Base-by-base conservation (phyloP, 2,797 vertebrate genomes). In the Xenops minutus region DNA sequence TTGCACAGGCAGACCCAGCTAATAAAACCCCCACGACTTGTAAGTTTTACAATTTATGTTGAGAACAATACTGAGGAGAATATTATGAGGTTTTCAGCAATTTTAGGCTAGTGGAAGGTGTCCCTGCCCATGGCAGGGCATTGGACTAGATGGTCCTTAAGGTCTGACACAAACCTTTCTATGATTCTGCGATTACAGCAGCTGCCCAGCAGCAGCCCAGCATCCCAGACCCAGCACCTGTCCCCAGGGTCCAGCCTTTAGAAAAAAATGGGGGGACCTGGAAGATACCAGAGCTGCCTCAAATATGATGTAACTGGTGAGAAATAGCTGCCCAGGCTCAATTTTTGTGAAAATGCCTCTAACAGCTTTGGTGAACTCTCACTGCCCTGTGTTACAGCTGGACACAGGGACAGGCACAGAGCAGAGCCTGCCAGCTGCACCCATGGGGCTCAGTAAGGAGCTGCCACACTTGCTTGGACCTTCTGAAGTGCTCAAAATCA, bases 361-460 rank as follows among this genome's bases (percentile, higher is more conserved):
- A 23, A n/a, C 3, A 5, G 2, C 21, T 7, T 7, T 34, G 6
- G 41, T 2, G 55, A 7, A 1, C 2, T 22, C 48, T 37, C 34
- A 2, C 13, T 4, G 63, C 30, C 27, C 0, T 0, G 1, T 10
- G 6, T 3, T n/a, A 21, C 9, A 49, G 68, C n/a, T 6, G 16
- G 84, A 22, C 48, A 44, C 9, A 3, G 62, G 34, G 32, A 58
- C 63, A 6, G 2, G 12, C 21, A 36, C 56, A 23, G 23, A 56
- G 4, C 84, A 36, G 74, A 66, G 21, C 22, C 56, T n/a, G 30
- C 4, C 16, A 17, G 1, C 34, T 37, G 61, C 76, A 51, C 52
- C 48, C 67, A 8, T 2, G 3, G 1, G 39, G 76, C 69, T 68
- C 66, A 14, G 1, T 29, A 4, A 23, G 46, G 34, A 61, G 62